phyloP scores from a whole-genome alignment of 1,140 invertebrate genomes.

The Aleiodes sp. region DNA sequence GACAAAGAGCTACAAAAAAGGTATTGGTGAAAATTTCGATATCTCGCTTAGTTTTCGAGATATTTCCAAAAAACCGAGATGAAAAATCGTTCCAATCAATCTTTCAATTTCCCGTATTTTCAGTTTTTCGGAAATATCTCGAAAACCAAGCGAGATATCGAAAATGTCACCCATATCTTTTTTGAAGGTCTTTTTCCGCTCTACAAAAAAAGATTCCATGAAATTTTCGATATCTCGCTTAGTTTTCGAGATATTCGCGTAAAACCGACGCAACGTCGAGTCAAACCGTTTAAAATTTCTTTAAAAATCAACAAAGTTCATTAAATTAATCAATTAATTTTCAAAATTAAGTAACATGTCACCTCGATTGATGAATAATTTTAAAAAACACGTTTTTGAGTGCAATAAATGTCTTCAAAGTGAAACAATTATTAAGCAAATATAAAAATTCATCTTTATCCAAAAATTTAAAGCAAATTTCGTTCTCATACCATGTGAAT shows the following conservation, averaged over 20 bases:
- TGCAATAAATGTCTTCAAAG: constrained; percentile 2
- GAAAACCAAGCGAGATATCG: no score
- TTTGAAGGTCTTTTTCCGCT: background rate
- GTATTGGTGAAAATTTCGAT: no score
- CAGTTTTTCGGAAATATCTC: no score
- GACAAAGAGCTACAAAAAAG: no score
- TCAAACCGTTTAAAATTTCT: no score
- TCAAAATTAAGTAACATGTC: background rate
- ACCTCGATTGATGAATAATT: background rate
- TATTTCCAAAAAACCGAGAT: no score
- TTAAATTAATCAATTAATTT: background rate
- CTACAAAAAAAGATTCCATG: background rate
- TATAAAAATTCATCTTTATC: background rate
- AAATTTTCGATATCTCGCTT: background rate
- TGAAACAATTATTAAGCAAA: constrained; percentile 15
- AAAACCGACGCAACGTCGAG: no score
- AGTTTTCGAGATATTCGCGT: background rate
- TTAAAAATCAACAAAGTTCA: background rate
- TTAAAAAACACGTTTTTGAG: no score
- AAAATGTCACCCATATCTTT: no score
- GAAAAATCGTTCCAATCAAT: no score
- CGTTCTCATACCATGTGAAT: constrained; percentile 66
- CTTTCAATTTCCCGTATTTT: no score
- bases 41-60: no score
- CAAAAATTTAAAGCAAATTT: background rate